A percentile compares a stretch with the other conserved stretches of the same genome.
Conservation (phyloP, 2,797 vertebrate genomes). For the Pangasius macronema region DNA sequence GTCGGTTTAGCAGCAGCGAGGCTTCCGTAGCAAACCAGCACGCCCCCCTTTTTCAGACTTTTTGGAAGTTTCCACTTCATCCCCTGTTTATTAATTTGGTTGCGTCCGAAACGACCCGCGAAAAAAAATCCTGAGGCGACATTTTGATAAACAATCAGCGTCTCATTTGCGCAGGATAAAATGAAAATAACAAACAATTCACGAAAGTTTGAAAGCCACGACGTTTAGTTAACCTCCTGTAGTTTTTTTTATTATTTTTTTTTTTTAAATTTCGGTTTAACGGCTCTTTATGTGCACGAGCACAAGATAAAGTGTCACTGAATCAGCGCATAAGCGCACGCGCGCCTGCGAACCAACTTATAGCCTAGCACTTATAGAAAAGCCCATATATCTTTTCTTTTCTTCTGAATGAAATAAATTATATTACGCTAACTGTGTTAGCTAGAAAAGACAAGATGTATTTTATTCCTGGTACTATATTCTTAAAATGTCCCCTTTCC, state of each 20-base stretch:
- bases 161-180: background rate
- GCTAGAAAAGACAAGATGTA: background rate
- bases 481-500: background rate
- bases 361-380: background rate
- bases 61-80: slow-evolving; percentile 15
- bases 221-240: too few species aligned
- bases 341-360: background rate
- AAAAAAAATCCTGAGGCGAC: background rate
- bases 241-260: too few species aligned
- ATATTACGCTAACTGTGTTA: too few species aligned
- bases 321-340: background rate
- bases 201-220: background rate
- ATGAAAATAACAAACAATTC: background rate
- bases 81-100: slow-evolving; percentile 24
- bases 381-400: background rate
- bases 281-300: background rate
- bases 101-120: background rate
- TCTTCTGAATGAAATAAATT: background rate
- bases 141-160: background rate
- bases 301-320: background rate
- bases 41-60: background rate
- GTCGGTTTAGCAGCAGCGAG: background rate
- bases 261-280: background rate
- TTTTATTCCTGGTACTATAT: background rate
- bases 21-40: slow-evolving; percentile 16